Percentiles rank a stretch among this genome's conserved stretches.
phyloP scores from a whole-genome alignment of 2,797 vertebrate genomes.

The Alectoris magna region DNA sequence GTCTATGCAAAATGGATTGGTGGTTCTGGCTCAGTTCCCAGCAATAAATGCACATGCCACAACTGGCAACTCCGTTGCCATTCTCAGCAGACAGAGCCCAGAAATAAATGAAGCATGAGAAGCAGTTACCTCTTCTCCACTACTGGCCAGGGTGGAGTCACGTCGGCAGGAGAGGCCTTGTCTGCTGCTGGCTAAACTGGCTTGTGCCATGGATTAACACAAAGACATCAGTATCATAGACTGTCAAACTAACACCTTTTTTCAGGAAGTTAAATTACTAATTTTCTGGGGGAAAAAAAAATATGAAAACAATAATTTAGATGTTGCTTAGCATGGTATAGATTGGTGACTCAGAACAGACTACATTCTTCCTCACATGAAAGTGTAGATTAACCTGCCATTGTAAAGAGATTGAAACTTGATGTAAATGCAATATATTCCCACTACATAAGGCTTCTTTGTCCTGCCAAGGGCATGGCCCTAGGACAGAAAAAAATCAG shows the following conservation, averaged over 20 bases:
- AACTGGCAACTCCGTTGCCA: conserved; percentile 44
- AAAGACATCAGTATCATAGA: not conserved
- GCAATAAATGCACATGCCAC: conserved; percentile 49
- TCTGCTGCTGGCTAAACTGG: not conserved
- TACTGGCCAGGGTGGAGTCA: conserved; percentile 22
- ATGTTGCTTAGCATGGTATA: not conserved
- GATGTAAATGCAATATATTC: not conserved
- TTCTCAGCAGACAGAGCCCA: conserved; percentile 19
- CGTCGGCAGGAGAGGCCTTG: not conserved
- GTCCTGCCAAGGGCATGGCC: not conserved
- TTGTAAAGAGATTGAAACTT: not conserved
- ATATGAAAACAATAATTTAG: not conserved
- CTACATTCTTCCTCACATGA: not conserved
- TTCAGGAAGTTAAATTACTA: not conserved
- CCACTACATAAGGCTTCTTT: not conserved
- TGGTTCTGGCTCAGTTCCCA: conserved; percentile 52
- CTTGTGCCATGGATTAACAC: rapidly evolving
- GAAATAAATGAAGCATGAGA: conserved; percentile 43
- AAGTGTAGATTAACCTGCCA: not conserved
- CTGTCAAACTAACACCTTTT: not conserved
- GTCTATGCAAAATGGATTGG: conserved; percentile 49
- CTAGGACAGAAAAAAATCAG: not conserved
- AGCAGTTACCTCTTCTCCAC: conserved; percentile 25
- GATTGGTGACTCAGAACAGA: not conserved
- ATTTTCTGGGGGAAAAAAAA: not conserved